phyloP scores from a whole-genome alignment of 2,888 invertebrate species.

The Ectemnius continuus region DNA sequence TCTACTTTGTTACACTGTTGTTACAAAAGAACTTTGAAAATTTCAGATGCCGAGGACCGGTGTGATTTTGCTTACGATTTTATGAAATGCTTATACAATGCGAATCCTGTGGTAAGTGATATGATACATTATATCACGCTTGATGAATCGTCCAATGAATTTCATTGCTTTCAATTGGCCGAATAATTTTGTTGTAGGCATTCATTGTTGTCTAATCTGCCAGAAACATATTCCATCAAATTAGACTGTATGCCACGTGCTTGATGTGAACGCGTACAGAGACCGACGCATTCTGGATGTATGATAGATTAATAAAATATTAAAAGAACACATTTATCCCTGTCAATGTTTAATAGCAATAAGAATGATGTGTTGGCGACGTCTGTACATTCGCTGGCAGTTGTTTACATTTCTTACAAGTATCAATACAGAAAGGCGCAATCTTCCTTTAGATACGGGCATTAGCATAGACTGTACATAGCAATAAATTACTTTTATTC shows the following conservation, averaged over 20 bases:
- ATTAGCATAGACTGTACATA: too few relatives aligned
- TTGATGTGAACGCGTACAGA: too few relatives aligned
- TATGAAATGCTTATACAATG: slow-evolving; percentile 66
- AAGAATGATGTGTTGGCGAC: neutral
- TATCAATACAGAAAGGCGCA: too few relatives aligned
- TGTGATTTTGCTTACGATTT: slow-evolving; percentile 67
- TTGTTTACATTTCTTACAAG: too few relatives aligned
- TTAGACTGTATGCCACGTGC: too few relatives aligned
- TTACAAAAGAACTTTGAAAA: neutral
- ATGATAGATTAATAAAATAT: neutral
- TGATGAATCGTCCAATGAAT: neutral
- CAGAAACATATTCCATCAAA: neutral
- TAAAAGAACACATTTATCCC: slow-evolving; percentile 8
- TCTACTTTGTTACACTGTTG: too few relatives aligned
- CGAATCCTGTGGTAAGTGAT: slow-evolving; percentile 65
- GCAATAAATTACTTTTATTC: too few relatives aligned
- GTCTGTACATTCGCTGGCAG: too few relatives aligned
- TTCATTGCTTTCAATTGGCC: neutral
- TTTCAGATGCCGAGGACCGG: slow-evolving; percentile 64
- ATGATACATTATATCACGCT: neutral
- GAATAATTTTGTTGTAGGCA: slow-evolving; percentile 42
- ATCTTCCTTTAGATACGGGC: too few relatives aligned
- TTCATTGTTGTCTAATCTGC: slow-evolving; percentile 53
- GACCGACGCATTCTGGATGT: too few relatives aligned
- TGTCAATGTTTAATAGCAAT: slow-evolving; percentile 10